Evolutionary conservation across 1,140 invertebrate species (phyloP), one percentile per base, ranked within the genome.

Genomic region (Drosophila funebris): DNA sequence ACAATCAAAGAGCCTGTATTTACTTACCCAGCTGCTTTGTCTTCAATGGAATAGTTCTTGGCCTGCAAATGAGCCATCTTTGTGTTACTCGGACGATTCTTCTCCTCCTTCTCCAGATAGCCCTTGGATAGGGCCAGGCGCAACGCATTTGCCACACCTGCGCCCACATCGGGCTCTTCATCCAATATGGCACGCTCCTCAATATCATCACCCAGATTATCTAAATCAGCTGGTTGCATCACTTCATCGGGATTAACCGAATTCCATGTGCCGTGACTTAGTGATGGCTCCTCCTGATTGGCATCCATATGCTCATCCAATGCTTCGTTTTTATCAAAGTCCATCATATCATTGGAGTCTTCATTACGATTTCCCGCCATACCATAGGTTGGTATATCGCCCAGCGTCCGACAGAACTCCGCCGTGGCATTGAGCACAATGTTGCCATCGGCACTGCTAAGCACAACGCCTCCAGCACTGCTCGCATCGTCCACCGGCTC

Each of bases 1-100:
- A 39, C 11, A 6, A 31, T 52, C 11, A 37, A n/a, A 1, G 4
- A 7, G 3, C 0, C 6, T 1, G 0, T 11, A 33, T 18, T 2
- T 2, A 67, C 94, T 93, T 93, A 96, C 93, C 95, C 95, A 87
- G 97, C 95, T 70, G 96, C 95, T 93, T 99, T 99, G 91, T 99
- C 98, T 92, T 99, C 98, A 90, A 99, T 99, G 18, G 97, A 98
- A 93, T 99, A 99, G 93, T 98, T 96, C 81, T 98, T 94, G 3
- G 97, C 97, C 92, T 97, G 95, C 9, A 99, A 92, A 92, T 93
- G 92, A 0, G 96, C 95, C 92, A 96, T 94, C 78, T 95, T 92
- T n/a, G 94, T 94, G 62, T 95, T 95, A 3, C 95, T 95, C 0
- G 95, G 95, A 43, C 94, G 92, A 89, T 96, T 96, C 9, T 93